Base-by-base conservation (phyloP, 2,888 invertebrate species). In the Unio pictorum region DNA sequence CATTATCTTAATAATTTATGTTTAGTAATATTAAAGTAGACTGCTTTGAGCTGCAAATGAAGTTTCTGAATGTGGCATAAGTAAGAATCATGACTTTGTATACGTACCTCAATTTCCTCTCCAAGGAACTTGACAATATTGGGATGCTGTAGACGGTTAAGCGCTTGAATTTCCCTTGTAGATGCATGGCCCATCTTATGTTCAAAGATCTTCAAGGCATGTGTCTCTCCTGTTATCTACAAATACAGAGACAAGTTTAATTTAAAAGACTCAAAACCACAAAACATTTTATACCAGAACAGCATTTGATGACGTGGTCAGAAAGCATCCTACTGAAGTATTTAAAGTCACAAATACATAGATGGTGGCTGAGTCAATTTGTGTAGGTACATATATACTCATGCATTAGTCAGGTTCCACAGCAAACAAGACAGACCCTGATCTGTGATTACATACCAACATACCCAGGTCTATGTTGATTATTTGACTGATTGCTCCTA, bases 171-270 rank as follows among this genome's bases (percentile, higher is more conserved):
- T 90, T 98, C 98, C 61, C 98, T 76, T 66, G 66, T 67, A 20
- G 73, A 93, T 34, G 79, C 61, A 90, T 97, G 96, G 0, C 84
- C 96, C 96, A 96, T 96, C 81, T 94, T 94, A 11, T 60, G 55
- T 83, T 96, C 96, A 89, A 96, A 96, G 0, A 97, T 97, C 91
- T 98, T 98, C 0, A 98, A 96, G 3, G 98, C 98, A 0, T 97
- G 97, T 0, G 96, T 95, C 90, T 98, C 97, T 0, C 98, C 98
- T 84, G 96, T 96, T 83, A 95, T 95, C 91, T 91, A 75, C 17
- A 75, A 80, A 28, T 61, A 63, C 11, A 67, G n/a, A 54, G 88
- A 96, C 8, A 20, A 23, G 3, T 61, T 61, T 61, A 96, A 45
- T 96, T 92, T 81, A 96, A 96, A 90, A 97, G 97, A 90, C 97